Evolutionary conservation across 37 sponge, comb jelly and placozoan species (phyloP), one percentile per base, ranked within the genome.

Genomic region (Eunapius fragilis): DNA sequence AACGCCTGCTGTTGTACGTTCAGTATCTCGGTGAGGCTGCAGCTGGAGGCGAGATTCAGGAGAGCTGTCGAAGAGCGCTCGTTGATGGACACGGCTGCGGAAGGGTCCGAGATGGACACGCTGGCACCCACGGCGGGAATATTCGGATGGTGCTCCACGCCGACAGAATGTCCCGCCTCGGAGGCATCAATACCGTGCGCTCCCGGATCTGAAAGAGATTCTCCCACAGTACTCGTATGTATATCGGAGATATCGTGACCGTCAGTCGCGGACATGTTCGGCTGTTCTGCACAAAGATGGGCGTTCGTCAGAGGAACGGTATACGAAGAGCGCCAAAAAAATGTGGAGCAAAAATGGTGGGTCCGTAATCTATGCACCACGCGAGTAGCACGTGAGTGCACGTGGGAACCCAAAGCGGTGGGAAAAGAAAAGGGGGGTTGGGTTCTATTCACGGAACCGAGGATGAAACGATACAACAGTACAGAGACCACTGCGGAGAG

Each of bases 1-100:
- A 94, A 75, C 3, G 94, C 94, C 72, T 94, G 94, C 75, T 94
- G 94, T 78, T 94, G 94, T 23, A 91, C 94, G 84, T 88, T 94
- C 75, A 94, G 76, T 19, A 94, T 94, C 76, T 94, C 94, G 24
- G 90, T 94, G 68, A 94, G 80, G 72, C 90, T 94, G 27, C 90
- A 91, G 27, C 87, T 86, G 11, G 91, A 90, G 47, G 94, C 94
- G 0, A 94, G 84, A 37, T 85, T 88, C 0, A 94, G 78, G 22
- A 94, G 86, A 0, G 94, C 91, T 17, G 86, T 82, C 12, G 88
- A 90, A n/a, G 91, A 81, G 37, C 91, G 76, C 32, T 90, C 91
- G 25, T 58, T 69, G 47, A 79, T 74, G 50, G 72, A 14, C 3
- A 31, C 72, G 3, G 80, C 78, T 22, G 77, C 70, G 3, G 84